Evolutionary conservation across 2,797 vertebrate species (phyloP), one percentile per base, ranked within the genome.

Genomic region (Brachyrhaphis roseni): DNA sequence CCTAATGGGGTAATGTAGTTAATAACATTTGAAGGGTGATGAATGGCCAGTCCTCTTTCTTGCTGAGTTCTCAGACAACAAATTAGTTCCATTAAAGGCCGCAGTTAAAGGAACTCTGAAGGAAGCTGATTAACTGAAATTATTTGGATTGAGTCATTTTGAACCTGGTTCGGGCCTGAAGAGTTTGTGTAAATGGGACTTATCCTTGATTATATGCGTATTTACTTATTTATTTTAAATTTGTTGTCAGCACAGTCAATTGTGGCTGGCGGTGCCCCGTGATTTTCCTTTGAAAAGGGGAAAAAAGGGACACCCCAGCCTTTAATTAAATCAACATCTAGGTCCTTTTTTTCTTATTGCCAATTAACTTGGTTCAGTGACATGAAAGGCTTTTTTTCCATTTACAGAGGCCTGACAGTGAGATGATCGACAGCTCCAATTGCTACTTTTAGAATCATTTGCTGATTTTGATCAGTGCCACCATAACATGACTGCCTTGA

Each of bases 21-120:
- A 95, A 94, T 94, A 94, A 92, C 89, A 90, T 93, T 91, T 94
- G 92, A 94, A 93, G 93, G 88, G 88, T 94, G 94, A 95, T 95
- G 91, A 94, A 95, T 94, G 90, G 90, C 91, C 87, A 84, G 76
- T 82, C 89, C 88, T 93, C 90, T 86, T 86, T 91, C 90, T 90
- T 89, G 89, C 90, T 78, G 91, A 92, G 92, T 91, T 93, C 91
- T 86, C 84, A 91, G 89, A 94, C 93, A 95, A 95, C 93, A 94
- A 96, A 95, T 94, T 93, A 93, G 85, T 89, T 89, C 85, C 88
- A 94, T 95, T 96, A 94, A 94, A 92, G 87, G 83, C 91, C 81
- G 86, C 88, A 88, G 92, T 94, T 94, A 93, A 93, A 94, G 84
- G 87, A 94, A 91, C 87, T 94, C 90, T 85, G 78, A 90, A 90